Evolutionary conservation across 2,888 invertebrate genomes (phyloP).

Genomic region (Hyalella azteca): DNA sequence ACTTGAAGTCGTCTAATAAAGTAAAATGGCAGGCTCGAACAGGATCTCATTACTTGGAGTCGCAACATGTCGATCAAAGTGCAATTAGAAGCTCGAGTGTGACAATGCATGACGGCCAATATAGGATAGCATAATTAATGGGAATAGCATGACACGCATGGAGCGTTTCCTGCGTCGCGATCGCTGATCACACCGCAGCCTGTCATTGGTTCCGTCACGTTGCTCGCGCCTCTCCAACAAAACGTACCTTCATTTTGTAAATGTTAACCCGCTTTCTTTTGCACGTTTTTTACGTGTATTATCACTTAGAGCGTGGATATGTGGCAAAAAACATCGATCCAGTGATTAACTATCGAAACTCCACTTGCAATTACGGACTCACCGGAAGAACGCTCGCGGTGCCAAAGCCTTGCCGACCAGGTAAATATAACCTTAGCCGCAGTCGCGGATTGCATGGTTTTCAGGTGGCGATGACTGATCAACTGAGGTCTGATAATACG

Average conservation of each 20-base stretch:
- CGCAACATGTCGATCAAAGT: no score
- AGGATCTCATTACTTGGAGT: no score
- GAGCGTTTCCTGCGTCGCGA: not conserved
- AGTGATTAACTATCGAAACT: conserved; percentile 16
- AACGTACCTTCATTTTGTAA: conserved; percentile 21
- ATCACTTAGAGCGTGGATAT: conserved; percentile 21
- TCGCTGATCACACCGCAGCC: not conserved
- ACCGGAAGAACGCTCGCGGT: not conserved
- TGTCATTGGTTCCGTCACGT: not conserved
- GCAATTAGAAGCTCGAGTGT: not conserved
- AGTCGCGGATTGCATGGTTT: not conserved
- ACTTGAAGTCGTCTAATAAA: no score
- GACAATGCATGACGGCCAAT: not conserved
- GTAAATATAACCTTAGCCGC: not conserved
- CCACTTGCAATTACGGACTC: conserved; percentile 3
- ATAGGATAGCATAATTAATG: not conserved
- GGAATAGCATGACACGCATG: not conserved
- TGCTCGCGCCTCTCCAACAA: not conserved
- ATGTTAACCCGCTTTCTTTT: conserved; percentile 16
- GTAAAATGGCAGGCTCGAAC: no score
- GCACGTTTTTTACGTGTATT: conserved; percentile 15
- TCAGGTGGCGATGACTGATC: not conserved
- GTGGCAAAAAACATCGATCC: conserved; percentile 24
- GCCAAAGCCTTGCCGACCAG: not conserved
- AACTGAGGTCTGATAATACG: not conserved